A percentile compares a stretch with the other conserved stretches of the same genome.
Evolutionary conservation across 2,888 invertebrate genomes (phyloP).

Genomic region (Patella caerulea): DNA sequence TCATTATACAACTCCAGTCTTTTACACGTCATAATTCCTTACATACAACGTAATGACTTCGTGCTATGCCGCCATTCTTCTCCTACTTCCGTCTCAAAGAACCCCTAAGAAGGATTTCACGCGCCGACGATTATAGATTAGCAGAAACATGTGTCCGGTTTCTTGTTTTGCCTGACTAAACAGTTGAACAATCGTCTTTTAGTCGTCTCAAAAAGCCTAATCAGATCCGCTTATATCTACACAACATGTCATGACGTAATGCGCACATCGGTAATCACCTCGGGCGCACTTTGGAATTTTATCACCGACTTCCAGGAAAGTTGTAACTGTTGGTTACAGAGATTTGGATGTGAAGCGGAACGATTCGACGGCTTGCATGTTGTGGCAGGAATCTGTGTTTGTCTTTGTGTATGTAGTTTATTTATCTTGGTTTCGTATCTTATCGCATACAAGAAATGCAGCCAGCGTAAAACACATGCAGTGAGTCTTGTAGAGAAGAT

Average conservation of each 20-base stretch:
- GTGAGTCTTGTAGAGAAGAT: background rate
- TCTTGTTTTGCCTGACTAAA: background rate
- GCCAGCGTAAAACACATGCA: conserved; percentile 8
- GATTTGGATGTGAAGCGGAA: conserved; percentile 7
- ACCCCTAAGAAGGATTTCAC: background rate
- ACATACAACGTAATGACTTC: background rate
- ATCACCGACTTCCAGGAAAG: background rate
- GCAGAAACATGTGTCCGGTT: conserved; percentile 1
- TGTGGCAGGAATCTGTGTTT: background rate
- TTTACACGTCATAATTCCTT: too few relatives aligned
- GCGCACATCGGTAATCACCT: too few relatives aligned
- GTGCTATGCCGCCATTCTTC: background rate
- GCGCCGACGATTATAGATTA: background rate
- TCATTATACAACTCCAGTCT: too few relatives aligned
- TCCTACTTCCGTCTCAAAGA: background rate
- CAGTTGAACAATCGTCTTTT: too few relatives aligned
- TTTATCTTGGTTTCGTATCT: background rate
- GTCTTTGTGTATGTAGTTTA: conserved; percentile 2
- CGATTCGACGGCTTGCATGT: background rate
- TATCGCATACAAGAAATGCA: background rate
- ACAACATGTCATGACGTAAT: too few relatives aligned
- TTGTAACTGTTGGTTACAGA: background rate
- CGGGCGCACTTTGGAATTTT: too few relatives aligned
- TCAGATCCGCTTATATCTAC: too few relatives aligned
- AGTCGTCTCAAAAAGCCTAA: too few relatives aligned